Evolutionary conservation across 2,888 invertebrate species (phyloP).

Genomic region (Dorcus parallelipipedus): DNA sequence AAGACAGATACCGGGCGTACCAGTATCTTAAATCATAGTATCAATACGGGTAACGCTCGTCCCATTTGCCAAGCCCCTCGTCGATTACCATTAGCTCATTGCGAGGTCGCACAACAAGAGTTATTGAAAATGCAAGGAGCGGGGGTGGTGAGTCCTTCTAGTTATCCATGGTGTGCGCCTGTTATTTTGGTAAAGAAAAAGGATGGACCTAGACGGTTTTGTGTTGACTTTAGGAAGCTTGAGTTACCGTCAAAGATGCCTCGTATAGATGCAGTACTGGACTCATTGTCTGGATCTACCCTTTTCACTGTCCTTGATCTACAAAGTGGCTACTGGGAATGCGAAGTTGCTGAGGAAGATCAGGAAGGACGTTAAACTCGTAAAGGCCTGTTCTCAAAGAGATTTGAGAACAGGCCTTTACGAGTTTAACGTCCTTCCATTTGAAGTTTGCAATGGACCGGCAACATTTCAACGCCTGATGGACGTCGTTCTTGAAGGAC

Average conservation of each 20-base stretch:
- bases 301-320: too few species aligned
- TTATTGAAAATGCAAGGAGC: slow-evolving; percentile 7
- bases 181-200: not conserved
- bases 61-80: not conserved
- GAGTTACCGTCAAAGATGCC: too few species aligned
- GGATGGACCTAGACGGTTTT: not conserved
- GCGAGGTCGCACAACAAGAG: slow-evolving; percentile 9
- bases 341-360: not conserved
- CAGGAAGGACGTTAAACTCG: too few species aligned
- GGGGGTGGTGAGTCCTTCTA: slow-evolving; percentile 12
- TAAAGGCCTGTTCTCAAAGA: too few species aligned
- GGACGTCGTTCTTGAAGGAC: not conserved
- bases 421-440: not conserved
- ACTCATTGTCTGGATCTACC: too few species aligned
- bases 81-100: not conserved
- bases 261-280: too few species aligned
- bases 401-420: not conserved
- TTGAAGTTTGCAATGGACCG: not conserved
- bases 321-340: not conserved
- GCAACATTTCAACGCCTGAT: too few species aligned
- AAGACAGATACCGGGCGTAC: too few species aligned
- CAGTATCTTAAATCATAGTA: not conserved
- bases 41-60: not conserved
- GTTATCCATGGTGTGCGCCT: slow-evolving; percentile 2
- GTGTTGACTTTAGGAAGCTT: not conserved